These are phyloP conservation scores for Beroe forskalii DNA, from an alignment of 37 sponge, comb jelly and placozoan genomes.

Conservation along the genomic window DNA sequence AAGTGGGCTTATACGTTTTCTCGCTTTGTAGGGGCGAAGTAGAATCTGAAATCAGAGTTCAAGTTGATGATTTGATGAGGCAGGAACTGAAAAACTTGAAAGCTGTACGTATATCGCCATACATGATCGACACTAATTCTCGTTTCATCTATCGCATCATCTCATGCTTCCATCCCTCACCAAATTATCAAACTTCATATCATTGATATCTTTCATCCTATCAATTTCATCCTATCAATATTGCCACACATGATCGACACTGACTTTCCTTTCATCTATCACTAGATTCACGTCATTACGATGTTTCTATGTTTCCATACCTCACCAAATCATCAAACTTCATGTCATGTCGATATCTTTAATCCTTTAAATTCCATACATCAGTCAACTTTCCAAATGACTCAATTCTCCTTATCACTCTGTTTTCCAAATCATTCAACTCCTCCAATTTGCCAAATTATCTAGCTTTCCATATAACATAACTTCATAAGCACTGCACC, in stretches of 20 bases:
- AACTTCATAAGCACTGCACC: too few species aligned
- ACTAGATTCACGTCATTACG: too few species aligned
- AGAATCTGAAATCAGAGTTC: slow-evolving; percentile 88
- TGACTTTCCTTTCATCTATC: too few species aligned
- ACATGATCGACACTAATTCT: too few species aligned
- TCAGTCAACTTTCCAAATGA: background rate
- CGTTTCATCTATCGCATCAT: too few species aligned
- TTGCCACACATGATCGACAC: too few species aligned
- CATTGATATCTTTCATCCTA: background rate
- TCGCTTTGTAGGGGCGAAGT: slow-evolving; percentile 75
- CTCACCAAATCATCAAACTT: background rate
- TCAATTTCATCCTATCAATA: too few species aligned
- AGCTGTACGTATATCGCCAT: slow-evolving; percentile 71
- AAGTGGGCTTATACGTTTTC: background rate
- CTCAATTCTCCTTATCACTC: too few species aligned
- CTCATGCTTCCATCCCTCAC: background rate
- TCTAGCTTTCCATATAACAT: too few species aligned
- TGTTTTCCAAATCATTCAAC: too few species aligned
- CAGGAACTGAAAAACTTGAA: slow-evolving; percentile 98
- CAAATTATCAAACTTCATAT: background rate
- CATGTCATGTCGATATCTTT: background rate
- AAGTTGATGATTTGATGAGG: slow-evolving; percentile 96
- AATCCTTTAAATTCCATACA: background rate
- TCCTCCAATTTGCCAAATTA: too few species aligned
- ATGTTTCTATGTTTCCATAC: too few species aligned